A percentile compares a stretch with the other conserved stretches of the same genome.
These are phyloP conservation scores for Heliconius ethilla DNA, from an alignment of 2,888 invertebrate species.

Conservation along the genomic window DNA sequence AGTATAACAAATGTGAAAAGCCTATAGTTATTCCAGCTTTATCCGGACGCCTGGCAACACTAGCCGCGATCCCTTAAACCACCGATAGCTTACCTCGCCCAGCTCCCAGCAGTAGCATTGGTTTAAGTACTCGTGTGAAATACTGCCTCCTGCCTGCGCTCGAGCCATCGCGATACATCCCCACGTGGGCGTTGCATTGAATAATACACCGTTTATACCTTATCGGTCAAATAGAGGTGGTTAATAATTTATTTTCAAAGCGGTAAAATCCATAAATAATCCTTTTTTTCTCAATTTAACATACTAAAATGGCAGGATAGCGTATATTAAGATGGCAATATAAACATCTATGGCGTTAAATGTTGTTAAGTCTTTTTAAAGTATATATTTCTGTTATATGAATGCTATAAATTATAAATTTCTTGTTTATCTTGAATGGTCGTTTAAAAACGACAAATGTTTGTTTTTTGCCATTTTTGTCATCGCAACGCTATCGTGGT, in stretches of 20 bases:
- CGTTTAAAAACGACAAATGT: background rate
- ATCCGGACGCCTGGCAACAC: background rate
- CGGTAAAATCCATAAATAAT: conserved; percentile 16
- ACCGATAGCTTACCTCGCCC: conserved; percentile 37
- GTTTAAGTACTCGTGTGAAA: conserved; percentile 56
- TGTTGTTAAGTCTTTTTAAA: background rate
- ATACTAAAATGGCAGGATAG: background rate
- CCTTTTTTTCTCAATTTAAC: conserved; percentile 23
- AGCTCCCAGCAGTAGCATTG: conserved; percentile 54
- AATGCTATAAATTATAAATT: conserved; percentile 4
- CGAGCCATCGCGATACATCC: conserved; percentile 40
- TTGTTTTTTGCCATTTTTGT: background rate
- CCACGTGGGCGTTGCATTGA: conserved; percentile 37
- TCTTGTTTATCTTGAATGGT: background rate
- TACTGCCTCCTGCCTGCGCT: conserved; percentile 33
- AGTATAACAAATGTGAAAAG: background rate
- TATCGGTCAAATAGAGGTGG: conserved; percentile 30
- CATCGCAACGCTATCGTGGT: background rate
- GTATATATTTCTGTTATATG: background rate
- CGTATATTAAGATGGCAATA: conserved; percentile 1
- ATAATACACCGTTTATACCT: conserved; percentile 37
- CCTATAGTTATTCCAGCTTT: background rate
- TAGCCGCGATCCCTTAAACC: conserved; percentile 44
- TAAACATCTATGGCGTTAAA: conserved; percentile 9
- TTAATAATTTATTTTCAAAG: conserved; percentile 25